Percentiles rank a stretch among this genome's conserved stretches.
Evolutionary conservation across 2,888 invertebrate species (phyloP).

Genomic region (Agrotis ipsilon): DNA sequence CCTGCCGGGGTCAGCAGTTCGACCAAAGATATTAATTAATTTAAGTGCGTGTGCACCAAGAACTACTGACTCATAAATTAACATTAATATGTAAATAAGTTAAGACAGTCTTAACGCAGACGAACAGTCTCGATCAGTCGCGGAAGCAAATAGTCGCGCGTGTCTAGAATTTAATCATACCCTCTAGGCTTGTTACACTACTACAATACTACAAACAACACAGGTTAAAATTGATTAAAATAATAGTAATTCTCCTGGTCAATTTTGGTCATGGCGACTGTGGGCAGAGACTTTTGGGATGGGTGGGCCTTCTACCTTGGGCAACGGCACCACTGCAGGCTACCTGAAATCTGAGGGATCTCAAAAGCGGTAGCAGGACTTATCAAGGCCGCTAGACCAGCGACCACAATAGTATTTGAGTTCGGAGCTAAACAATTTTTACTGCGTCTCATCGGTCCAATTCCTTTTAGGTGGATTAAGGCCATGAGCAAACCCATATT

Average conservation of each 20-base stretch:
- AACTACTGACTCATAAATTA: not conserved
- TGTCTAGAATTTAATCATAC: conserved; percentile 29
- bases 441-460: too few relatives aligned
- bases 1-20: too few relatives aligned
- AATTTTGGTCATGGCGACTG: not conserved
- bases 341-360: too few relatives aligned
- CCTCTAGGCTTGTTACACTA: not conserved
- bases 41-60: not conserved
- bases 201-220: not conserved
- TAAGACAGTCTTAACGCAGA: not conserved
- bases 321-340: too few relatives aligned
- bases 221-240: not conserved
- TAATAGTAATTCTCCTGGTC: not conserved
- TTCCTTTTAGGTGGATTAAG: too few relatives aligned
- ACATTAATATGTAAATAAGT: not conserved
- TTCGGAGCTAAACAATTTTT: too few relatives aligned
- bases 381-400: too few relatives aligned
- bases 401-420: too few relatives aligned
- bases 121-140: not conserved
- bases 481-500: too few relatives aligned
- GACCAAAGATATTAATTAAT: not conserved
- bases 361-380: too few relatives aligned
- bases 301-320: too few relatives aligned
- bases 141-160: conserved; percentile 4
- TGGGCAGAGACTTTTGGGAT: not conserved